A percentile compares a stretch with the other conserved stretches of the same genome.
phyloP scores from a whole-genome alignment of 92 coral and sea anemone species.

The Zoanthus gigantus region DNA sequence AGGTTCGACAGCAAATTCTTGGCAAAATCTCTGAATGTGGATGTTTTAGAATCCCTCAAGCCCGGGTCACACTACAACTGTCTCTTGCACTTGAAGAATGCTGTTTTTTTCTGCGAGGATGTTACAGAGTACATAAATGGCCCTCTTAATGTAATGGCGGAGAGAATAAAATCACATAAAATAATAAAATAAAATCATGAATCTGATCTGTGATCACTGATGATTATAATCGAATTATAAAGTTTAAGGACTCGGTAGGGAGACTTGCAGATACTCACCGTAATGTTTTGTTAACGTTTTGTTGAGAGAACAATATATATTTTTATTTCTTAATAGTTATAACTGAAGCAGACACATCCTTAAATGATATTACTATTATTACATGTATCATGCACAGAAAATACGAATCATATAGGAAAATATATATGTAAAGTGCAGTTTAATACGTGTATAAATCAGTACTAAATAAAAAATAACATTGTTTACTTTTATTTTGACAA shows the following conservation, averaged over 20 bases:
- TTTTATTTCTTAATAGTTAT: background rate
- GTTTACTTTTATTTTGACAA: slow-evolving; percentile 2
- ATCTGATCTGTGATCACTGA: slow-evolving; percentile 22
- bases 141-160: background rate
- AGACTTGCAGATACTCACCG: slow-evolving; percentile 25
- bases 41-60: slow-evolving; percentile 27
- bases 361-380: slow-evolving; percentile 29
- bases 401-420: background rate
- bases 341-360: background rate
- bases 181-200: slow-evolving; percentile 12
- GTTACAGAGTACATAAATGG: slow-evolving; percentile 20
- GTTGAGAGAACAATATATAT: slow-evolving; percentile 15
- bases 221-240: slow-evolving; percentile 4
- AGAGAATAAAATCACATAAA: slow-evolving; percentile 31
- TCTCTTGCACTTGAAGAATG: too few relatives aligned
- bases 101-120: slow-evolving; percentile 24
- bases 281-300: slow-evolving; percentile 15
- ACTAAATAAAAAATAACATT: background rate
- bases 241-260: slow-evolving; percentile 13
- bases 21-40: too few relatives aligned
- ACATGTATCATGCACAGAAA: slow-evolving; percentile 38
- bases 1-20: too few relatives aligned
- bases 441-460: too few relatives aligned
- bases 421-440: background rate
- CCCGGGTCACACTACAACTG: background rate